Evolutionary conservation across 1,140 invertebrate genomes (phyloP).

Genomic region (Antheraea pernyi): DNA sequence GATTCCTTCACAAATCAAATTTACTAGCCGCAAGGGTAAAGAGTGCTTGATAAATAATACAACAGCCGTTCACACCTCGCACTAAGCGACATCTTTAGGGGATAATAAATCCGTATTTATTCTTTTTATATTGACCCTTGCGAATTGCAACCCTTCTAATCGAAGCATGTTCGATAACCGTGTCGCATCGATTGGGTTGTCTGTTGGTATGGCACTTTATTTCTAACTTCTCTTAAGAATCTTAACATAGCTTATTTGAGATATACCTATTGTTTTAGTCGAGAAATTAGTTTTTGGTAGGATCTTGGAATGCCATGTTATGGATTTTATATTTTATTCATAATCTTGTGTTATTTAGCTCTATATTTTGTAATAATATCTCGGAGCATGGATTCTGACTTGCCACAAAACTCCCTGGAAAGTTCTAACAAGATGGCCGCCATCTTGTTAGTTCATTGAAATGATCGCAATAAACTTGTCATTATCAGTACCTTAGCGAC

Average conservation of each 20-base stretch:
- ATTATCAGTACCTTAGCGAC: too few species aligned
- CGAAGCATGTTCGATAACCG: conserved; percentile 63
- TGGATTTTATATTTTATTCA: too few species aligned
- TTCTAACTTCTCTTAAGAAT: not conserved
- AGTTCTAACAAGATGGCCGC: too few species aligned
- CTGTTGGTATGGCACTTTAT: conserved; percentile 2
- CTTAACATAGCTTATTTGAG: too few species aligned
- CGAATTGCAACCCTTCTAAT: conserved; percentile 58
- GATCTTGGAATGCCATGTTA: too few species aligned
- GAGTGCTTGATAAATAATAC: conserved; percentile 67
- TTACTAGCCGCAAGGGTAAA: conserved; percentile 58
- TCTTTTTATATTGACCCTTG: conserved; percentile 68
- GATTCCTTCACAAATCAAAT: conserved; percentile 68
- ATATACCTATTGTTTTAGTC: not conserved
- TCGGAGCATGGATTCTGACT: too few species aligned
- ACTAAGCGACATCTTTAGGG: conserved; percentile 73
- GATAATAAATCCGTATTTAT: conserved; percentile 79
- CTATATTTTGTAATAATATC: too few species aligned
- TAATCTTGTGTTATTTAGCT: too few species aligned
- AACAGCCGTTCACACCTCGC: conserved; percentile 68
- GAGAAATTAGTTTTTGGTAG: too few species aligned
- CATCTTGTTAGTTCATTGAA: too few species aligned
- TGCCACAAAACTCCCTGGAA: too few species aligned
- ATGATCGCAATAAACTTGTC: too few species aligned
- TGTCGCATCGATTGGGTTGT: conserved; percentile 64